These are phyloP conservation scores for Parnassius glacialis DNA, from an alignment of 2,888 invertebrate genomes.

Conservation along the genomic window DNA sequence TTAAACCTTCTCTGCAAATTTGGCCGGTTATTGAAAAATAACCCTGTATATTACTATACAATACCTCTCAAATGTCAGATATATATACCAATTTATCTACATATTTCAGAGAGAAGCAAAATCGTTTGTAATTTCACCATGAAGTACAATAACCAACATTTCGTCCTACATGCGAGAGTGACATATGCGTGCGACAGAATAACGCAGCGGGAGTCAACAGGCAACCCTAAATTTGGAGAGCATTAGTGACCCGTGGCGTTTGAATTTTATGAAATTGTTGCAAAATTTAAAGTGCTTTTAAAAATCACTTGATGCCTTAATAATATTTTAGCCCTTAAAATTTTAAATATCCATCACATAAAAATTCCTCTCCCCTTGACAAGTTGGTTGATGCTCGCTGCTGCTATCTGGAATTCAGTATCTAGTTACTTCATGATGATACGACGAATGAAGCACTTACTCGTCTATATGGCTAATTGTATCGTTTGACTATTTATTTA, in stretches of 20 bases:
- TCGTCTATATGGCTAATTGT: too few species aligned
- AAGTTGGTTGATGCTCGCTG: too few species aligned
- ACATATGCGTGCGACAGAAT: conserved; percentile 57
- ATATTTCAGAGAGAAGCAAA: neutral
- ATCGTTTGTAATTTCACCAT: conserved; percentile 20
- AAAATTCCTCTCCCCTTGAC: too few species aligned
- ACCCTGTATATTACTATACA: too few species aligned
- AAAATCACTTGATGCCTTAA: conserved; percentile 29
- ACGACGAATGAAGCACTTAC: too few species aligned
- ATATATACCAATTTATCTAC: too few species aligned
- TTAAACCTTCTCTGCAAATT: too few species aligned
- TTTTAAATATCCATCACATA: neutral
- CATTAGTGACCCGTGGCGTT: conserved; percentile 19
- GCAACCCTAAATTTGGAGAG: conserved; percentile 42
- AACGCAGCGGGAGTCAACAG: conserved; percentile 46
- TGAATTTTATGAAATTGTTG: conserved; percentile 39
- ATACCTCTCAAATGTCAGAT: too few species aligned
- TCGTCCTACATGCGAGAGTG: conserved; percentile 34
- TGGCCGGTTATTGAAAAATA: too few species aligned
- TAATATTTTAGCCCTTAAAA: neutral
- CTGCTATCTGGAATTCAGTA: too few species aligned
- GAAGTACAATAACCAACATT: conserved; percentile 32
- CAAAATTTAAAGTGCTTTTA: conserved; percentile 35
- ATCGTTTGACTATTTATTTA: too few species aligned
- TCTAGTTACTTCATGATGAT: too few species aligned